Percentiles rank a stretch among this genome's conserved stretches.
Conservation (phyloP, 2,888 invertebrate genomes). For the Lepidocyrtinus sp. region DNA sequence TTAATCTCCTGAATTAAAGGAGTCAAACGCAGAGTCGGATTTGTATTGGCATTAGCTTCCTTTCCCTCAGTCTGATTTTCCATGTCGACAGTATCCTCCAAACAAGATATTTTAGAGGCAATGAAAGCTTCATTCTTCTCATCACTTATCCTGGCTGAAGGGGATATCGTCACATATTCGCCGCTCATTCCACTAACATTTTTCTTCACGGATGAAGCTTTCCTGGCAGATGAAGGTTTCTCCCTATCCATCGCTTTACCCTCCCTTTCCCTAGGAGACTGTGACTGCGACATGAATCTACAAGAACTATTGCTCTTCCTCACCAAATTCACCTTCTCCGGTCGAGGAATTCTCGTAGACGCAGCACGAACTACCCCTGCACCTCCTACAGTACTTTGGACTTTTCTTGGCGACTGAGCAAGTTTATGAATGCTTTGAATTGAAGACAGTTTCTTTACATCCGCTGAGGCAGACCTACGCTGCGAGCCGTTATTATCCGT, state of each 20-base stretch:
- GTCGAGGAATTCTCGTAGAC: slow-evolving; percentile 41
- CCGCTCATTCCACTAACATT: slow-evolving; percentile 34
- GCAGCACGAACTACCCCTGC: slow-evolving; percentile 29
- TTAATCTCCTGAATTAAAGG: slow-evolving; percentile 66
- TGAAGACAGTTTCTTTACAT: slow-evolving; percentile 32
- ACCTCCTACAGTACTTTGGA: no score
- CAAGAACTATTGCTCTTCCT: slow-evolving; percentile 45
- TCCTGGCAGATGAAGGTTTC: no score
- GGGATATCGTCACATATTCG: slow-evolving; percentile 58
- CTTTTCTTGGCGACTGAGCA: slow-evolving; percentile 56
- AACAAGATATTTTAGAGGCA: slow-evolving; percentile 48
- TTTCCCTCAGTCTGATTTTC: not conserved
- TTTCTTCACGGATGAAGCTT: no score
- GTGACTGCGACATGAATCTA: slow-evolving; percentile 4
- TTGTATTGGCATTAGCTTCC: not conserved
- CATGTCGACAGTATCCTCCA: slow-evolving; percentile 29
- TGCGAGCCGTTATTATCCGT: slow-evolving; percentile 14
- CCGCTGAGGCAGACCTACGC: not conserved
- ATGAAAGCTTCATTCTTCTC: slow-evolving; percentile 64
- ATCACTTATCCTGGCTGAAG: slow-evolving; percentile 54
- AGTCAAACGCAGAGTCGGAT: slow-evolving; percentile 54
- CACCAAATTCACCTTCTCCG: slow-evolving; percentile 30
- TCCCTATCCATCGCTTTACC: not conserved
- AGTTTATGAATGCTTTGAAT: slow-evolving; percentile 62
- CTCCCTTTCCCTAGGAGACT: not conserved